Conservation (phyloP, 30 jellyfish, hydroid and myxozoan species). For the Aurelia aurita region DNA sequence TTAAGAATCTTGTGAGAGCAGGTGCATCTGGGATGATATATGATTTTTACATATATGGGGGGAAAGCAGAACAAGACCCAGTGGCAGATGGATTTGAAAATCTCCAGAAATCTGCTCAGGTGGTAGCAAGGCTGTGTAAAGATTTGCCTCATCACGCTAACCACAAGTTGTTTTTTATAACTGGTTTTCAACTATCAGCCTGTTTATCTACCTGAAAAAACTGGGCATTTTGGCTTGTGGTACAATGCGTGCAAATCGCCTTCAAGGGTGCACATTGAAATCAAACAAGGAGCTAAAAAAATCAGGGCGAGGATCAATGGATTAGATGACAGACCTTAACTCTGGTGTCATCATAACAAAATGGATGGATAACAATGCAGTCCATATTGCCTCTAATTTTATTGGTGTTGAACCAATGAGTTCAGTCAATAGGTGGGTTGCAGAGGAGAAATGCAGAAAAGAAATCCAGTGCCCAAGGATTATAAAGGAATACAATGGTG, state of each 20-base stretch:
- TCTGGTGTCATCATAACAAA: slow-evolving; percentile 64
- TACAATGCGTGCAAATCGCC: slow-evolving; percentile 65
- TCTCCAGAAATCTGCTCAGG: slow-evolving; percentile 74
- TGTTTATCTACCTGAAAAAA: slow-evolving; percentile 31
- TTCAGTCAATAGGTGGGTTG: slow-evolving; percentile 23
- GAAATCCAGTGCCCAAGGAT: slow-evolving; percentile 41
- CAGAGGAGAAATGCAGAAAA: slow-evolving; percentile 13
- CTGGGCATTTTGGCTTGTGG: slow-evolving; percentile 60
- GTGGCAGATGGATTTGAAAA: not conserved
- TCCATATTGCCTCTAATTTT: slow-evolving; percentile 64
- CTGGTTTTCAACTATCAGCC: slow-evolving; percentile 70
- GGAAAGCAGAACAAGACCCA: slow-evolving; percentile 2
- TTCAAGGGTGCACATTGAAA: slow-evolving; percentile 62
- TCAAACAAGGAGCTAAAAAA: slow-evolving; percentile 59
- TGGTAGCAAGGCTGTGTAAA: slow-evolving; percentile 65
- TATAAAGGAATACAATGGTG: slow-evolving; percentile 29
- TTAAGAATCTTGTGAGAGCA: slow-evolving; percentile 67
- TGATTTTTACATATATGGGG: slow-evolving; percentile 54
- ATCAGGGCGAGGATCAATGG: slow-evolving; percentile 58
- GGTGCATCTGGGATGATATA: slow-evolving; percentile 70
- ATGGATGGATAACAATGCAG: slow-evolving; percentile 71
- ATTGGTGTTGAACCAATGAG: slow-evolving; percentile 71
- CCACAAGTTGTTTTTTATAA: slow-evolving; percentile 55
- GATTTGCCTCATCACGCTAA: slow-evolving; percentile 45
- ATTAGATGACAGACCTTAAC: slow-evolving; percentile 44